phyloP scores from a whole-genome alignment of 2,797 vertebrate species.

The Neosilurus mollespiculum region DNA sequence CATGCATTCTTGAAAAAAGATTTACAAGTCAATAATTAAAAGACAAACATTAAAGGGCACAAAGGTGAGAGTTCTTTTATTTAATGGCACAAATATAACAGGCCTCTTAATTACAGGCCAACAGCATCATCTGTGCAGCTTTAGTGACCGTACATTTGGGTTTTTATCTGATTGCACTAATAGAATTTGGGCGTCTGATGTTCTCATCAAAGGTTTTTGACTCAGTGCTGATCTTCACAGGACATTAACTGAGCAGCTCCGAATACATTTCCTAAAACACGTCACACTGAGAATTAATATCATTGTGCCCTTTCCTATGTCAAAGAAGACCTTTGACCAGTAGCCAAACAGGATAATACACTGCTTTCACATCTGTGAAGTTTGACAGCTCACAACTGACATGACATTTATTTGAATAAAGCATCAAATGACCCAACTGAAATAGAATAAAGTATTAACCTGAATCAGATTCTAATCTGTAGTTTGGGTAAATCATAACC shows the following conservation, averaged over 20 bases:
- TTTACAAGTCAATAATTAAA: conserved; percentile 19
- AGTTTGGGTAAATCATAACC: not conserved
- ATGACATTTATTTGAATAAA: conserved; percentile 42
- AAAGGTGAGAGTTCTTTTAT: conserved; percentile 5
- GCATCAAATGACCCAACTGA: not conserved
- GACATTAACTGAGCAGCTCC: not conserved
- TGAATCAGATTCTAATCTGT: conserved; percentile 1
- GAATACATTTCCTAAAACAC: conserved; percentile 27
- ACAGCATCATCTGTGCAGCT: not conserved
- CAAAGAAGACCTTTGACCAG: conserved; percentile 40
- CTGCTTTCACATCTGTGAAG: conserved; percentile 7
- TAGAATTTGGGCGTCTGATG: conserved; percentile 29
- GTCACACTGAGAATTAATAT: conserved; percentile 31
- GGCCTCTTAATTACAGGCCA: conserved; percentile 1
- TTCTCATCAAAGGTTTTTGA: conserved; percentile 34
- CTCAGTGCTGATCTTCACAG: conserved; percentile 38
- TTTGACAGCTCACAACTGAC: not conserved
- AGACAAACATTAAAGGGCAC: conserved; percentile 19
- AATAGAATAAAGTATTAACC: not conserved
- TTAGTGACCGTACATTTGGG: not conserved
- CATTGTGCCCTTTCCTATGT: conserved; percentile 38
- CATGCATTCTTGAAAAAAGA: conserved; percentile 4
- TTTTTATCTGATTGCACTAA: conserved; percentile 37
- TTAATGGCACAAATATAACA: not conserved
- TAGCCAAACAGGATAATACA: conserved; percentile 32